Base-by-base conservation (phyloP, 2,888 invertebrate genomes). In the Drepana falcataria region DNA sequence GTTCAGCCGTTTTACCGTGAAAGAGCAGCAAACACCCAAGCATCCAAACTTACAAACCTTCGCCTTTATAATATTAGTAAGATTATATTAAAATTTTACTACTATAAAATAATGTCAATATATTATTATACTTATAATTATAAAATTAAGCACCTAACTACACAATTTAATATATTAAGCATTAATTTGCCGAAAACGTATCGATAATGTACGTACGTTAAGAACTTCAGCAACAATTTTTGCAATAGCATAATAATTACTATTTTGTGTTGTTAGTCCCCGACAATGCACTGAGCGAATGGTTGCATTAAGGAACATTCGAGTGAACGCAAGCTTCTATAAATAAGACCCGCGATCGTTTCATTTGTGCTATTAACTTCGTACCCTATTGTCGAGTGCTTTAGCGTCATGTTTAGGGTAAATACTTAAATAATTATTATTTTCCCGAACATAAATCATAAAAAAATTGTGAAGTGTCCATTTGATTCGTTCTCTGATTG, bases 291-390 rank as follows among this genome's bases (percentile, higher is more conserved):
- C 58, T 63, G 63, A 59, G 64, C 66, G 52, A 57, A 61, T 64
- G 64, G 65, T 56, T 60, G 68, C 64, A 71, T 71, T 65, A 76
- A 73, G 79, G 79, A 83, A 81, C 80, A 72, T 75, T 81, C 79
- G 71, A 83, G 86, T 81, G 85, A 87, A 83, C 69, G 86, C 79
- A 69, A 64, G 59, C 68, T 67, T 78, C 78, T 87, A 87, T 87
- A 87, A 82, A 87, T 87, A 86, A 77, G 69, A 72, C 60, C 66
- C 61, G 61, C 73, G 59, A 60, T 65, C 64, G 58, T 61, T 57
- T 57, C 65, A 64, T 63, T 57, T 63, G 69, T 65, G 71, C 73
- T 77, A 77, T 81, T 80, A 77, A 72, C 73, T 66, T 55, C 62
- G 60, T 62, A 75, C 66, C 71, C 75, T 71, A 79, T 85, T 82